These are phyloP conservation scores for Zophobas atratus DNA, from an alignment of 1,140 invertebrate species.

Conservation along the genomic window DNA sequence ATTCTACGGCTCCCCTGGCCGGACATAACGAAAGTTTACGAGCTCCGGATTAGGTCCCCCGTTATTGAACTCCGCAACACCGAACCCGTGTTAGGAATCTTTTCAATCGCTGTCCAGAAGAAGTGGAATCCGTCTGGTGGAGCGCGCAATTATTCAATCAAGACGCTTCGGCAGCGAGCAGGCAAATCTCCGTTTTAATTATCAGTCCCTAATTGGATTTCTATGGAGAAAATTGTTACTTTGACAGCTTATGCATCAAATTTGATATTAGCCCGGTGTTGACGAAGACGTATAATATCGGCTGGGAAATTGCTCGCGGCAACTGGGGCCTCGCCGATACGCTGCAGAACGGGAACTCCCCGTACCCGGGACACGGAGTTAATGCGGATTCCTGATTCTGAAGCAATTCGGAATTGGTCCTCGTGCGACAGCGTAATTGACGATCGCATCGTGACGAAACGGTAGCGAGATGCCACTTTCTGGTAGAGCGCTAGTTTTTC, in stretches of 20 bases:
- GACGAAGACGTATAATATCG: conserved; percentile 21
- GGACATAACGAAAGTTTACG: conserved; percentile 40
- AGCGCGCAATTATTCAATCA: conserved; percentile 42
- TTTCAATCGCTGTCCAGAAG: conserved; percentile 13
- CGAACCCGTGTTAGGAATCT: conserved; percentile 30
- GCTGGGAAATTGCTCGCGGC: background rate
- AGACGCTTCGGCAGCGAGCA: conserved; percentile 26
- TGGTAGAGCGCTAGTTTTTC: too few species aligned
- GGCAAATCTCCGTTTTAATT: conserved; percentile 41
- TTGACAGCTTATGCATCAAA: conserved; percentile 39
- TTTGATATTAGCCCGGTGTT: conserved; percentile 14
- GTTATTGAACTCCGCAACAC: conserved; percentile 32
- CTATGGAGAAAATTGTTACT: conserved; percentile 34
- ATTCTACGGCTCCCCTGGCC: conserved; percentile 28
- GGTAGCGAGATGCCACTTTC: too few species aligned
- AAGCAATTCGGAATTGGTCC: background rate
- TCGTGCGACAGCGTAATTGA: too few species aligned
- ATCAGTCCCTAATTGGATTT: conserved; percentile 38
- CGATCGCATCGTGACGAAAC: too few species aligned
- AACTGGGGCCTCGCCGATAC: background rate
- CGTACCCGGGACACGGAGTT: too few species aligned
- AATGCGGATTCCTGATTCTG: too few species aligned
- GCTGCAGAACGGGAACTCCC: too few species aligned
- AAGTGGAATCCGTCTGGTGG: conserved; percentile 26
- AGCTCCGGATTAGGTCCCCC: conserved; percentile 28